These are phyloP conservation scores for Platycheirus albimanus DNA, from an alignment of 2,888 invertebrate species.

Conservation along the genomic window DNA sequence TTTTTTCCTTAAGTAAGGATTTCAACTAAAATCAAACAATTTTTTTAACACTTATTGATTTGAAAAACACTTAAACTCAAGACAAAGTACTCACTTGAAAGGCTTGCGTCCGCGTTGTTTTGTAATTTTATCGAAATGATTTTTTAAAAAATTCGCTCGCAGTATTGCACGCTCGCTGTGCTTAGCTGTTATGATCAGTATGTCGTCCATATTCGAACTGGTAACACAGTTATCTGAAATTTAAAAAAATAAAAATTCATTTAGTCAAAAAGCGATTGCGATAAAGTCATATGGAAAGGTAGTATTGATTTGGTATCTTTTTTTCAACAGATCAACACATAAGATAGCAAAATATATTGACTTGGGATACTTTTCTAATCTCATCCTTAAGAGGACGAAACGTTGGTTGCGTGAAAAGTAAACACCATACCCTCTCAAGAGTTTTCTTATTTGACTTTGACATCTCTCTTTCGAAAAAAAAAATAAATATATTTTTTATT, in stretches of 20 bases:
- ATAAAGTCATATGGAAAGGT: slow-evolving; percentile 1
- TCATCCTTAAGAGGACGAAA: slow-evolving; percentile 3
- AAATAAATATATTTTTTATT: background rate
- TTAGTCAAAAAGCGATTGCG: slow-evolving; percentile 12
- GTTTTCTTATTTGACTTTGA: slow-evolving; percentile 20
- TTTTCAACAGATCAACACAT: slow-evolving; percentile 27
- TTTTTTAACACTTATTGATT: too few species aligned
- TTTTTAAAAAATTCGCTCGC: slow-evolving; percentile 92
- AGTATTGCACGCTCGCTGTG: slow-evolving; percentile 90
- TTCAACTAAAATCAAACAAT: too few species aligned
- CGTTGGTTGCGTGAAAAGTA: slow-evolving; percentile 38
- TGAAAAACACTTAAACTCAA: too few species aligned
- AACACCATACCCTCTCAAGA: slow-evolving; percentile 44
- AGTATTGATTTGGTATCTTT: too few species aligned
- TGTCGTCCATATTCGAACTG: slow-evolving; percentile 89
- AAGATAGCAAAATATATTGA: slow-evolving; percentile 44
- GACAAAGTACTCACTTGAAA: slow-evolving; percentile 89
- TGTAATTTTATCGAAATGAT: slow-evolving; percentile 93
- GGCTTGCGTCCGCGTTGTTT: slow-evolving; percentile 91
- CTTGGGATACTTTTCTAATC: slow-evolving; percentile 40
- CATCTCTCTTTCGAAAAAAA: slow-evolving; percentile 16
- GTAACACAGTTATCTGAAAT: slow-evolving; percentile 82
- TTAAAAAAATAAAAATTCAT: slow-evolving; percentile 72
- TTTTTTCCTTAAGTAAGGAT: too few species aligned
- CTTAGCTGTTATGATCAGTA: slow-evolving; percentile 90